Evolutionary conservation across 2,113 vertebrate species (phyloP).

Genomic region (Hydrochoerus hydrochaeris): DNA sequence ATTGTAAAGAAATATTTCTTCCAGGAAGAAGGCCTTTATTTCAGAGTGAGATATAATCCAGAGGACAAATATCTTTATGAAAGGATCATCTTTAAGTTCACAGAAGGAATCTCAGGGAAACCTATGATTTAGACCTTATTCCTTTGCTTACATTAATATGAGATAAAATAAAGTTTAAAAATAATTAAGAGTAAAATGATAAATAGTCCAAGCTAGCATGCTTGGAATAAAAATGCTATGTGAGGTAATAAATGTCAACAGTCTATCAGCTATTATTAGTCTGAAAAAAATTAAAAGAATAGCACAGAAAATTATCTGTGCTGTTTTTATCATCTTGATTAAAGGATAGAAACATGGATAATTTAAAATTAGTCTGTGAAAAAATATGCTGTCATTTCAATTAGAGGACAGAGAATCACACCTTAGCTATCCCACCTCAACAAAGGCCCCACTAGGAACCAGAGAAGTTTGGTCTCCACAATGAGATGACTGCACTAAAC

Average conservation of each 20-base stretch:
- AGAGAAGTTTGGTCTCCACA: conserved; percentile 35
- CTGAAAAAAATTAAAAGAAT: conserved; percentile 65
- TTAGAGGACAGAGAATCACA: conserved; percentile 67
- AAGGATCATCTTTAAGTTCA: conserved; percentile 51
- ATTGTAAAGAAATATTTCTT: conserved; percentile 82
- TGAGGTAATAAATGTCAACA: conserved; percentile 17
- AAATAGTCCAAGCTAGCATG: not conserved
- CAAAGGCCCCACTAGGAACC: not conserved
- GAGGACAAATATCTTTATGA: conserved; percentile 55
- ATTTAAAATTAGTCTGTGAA: conserved; percentile 77
- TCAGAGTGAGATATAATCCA: conserved; percentile 67
- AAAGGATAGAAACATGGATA: conserved; percentile 74
- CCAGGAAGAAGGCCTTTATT: conserved; percentile 76
- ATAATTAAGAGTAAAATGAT: conserved; percentile 55
- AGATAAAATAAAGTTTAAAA: conserved; percentile 62
- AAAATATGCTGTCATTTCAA: conserved; percentile 74
- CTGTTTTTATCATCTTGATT: conserved; percentile 71
- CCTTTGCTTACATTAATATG: conserved; percentile 37
- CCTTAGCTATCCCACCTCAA: not conserved
- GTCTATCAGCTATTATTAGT: conserved; percentile 35
- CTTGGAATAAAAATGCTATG: not conserved
- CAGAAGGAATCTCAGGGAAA: conserved; percentile 35
- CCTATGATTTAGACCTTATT: conserved; percentile 51
- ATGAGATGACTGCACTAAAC: conserved; percentile 35
- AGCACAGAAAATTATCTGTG: conserved; percentile 66